Evolutionary conservation across 2,797 vertebrate genomes (phyloP), one percentile per base, ranked within the genome.

Genomic region (Craterocephalus amniculus): DNA sequence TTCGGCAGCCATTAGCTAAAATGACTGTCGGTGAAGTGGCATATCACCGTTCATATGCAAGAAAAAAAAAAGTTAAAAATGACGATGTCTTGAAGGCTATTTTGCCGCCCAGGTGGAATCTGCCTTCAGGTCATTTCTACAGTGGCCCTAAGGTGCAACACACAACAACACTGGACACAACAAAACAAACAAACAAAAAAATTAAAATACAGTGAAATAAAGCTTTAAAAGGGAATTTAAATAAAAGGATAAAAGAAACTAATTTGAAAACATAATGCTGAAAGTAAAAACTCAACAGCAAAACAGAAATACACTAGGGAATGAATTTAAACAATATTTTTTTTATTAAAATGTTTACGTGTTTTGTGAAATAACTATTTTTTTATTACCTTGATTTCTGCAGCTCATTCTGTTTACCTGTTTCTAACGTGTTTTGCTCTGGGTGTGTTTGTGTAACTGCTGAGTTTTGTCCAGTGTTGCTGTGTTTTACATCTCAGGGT

Each of bases 1-100:
- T 94, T 95, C 94, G 91, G 94, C 92, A 93, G 95, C 95, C 95
- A 95, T 95, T 95, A 91, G 89, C 87, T 93, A 95, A 94, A 91
- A 93, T 90, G 94, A 93, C 91, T 92, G 94, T 92, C 88, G 90
- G 91, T 93, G 94, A 92, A 91, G 92, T 94, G 93, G 91, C 93
- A 94, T 94, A 91, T 92, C 94, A 95, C 94, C 94, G 89, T 92
- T 92, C 93, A 94, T 93, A 92, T 92, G 90, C 87, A 93, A 93
- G 92, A 89, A 91, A 92, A 93, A 92, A 90, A 91, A 94, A 91
- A 92, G 87, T 89, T 88, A 91, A 93, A 92, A 93, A 93, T 89
- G 88, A 91, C 86, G 90, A 88, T 79, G 90, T 92, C 91, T 92
- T 86, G 85, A 83, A 88, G 86, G 89, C 86, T 89, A 78, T 59